Evolutionary conservation across 1,140 invertebrate genomes (phyloP).

Genomic region (Bombus terrestris): DNA sequence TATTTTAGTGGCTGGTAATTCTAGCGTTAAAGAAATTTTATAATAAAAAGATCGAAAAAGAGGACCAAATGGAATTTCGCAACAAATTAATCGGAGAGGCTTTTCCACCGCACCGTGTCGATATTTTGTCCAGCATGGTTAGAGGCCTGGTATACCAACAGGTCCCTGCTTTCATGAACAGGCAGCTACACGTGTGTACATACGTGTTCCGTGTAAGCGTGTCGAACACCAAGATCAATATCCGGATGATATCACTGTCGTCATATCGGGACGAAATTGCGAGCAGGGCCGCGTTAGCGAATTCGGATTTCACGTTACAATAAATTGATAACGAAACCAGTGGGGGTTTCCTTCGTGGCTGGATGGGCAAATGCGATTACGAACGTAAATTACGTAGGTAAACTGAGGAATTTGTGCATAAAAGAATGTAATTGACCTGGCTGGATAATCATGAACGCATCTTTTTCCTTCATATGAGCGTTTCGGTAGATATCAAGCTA

Average conservation of each 20-base stretch:
- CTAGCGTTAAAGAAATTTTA: not conserved
- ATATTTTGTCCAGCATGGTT: not conserved
- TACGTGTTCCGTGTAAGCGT: constrained; percentile 15
- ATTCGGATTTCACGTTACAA: constrained; percentile 69
- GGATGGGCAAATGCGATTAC: constrained; percentile 47
- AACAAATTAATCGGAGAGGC: not conserved
- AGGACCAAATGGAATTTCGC: not conserved
- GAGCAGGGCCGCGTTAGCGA: constrained; percentile 56
- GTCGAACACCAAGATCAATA: constrained; percentile 61
- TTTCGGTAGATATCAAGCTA: not conserved
- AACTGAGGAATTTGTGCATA: constrained; percentile 21
- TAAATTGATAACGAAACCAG: constrained; percentile 66
- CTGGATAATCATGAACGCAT: not conserved
- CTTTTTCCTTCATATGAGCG: not conserved
- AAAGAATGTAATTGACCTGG: constrained; percentile 29
- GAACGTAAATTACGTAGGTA: constrained; percentile 25
- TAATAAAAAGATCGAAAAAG: not conserved
- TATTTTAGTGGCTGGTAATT: not conserved
- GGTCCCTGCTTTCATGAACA: constrained; percentile 13
- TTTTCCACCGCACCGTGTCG: not conserved
- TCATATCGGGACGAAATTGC: constrained; percentile 65
- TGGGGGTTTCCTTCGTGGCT: constrained; percentile 28
- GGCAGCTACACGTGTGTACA: not conserved
- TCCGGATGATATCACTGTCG: constrained; percentile 60
- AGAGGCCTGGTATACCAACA: not conserved